Conservation (phyloP, 2,797 vertebrate species). For the Apodemus agrarius region DNA sequence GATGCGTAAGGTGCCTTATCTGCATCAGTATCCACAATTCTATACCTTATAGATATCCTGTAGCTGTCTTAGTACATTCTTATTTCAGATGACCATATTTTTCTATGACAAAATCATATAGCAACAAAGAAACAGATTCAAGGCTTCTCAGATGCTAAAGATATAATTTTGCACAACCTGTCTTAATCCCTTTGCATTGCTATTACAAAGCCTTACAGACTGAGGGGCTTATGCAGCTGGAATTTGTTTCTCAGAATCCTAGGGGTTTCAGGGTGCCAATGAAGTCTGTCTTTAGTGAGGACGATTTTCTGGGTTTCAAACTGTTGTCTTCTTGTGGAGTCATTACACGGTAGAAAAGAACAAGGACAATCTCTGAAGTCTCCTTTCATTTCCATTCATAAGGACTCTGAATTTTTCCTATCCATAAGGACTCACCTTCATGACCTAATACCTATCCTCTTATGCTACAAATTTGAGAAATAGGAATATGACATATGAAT, state of each 20-base stretch:
- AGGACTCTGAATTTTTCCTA: not conserved
- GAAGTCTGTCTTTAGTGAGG: not conserved
- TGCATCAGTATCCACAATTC: not conserved
- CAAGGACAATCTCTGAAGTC: not conserved
- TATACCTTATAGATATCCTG: not conserved
- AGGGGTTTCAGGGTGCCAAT: not conserved
- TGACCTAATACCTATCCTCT: not conserved
- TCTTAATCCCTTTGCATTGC: not conserved
- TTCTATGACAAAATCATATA: not conserved
- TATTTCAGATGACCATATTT: constrained; percentile 24
- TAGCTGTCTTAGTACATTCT: not conserved
- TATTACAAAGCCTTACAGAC: not conserved
- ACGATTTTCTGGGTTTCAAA: not conserved
- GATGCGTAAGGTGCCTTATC: not conserved
- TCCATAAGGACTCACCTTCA: not conserved
- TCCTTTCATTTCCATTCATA: not conserved
- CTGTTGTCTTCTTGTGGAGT: not conserved
- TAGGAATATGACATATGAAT: not conserved
- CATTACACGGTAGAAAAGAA: not conserved
- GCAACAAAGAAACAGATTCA: not conserved
- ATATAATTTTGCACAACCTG: not conserved
- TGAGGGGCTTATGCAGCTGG: not conserved
- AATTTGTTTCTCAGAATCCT: not conserved
- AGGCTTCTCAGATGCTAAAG: constrained; percentile 2
- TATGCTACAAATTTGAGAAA: not conserved